Evolutionary conservation across 2,888 invertebrate species (phyloP).

Genomic region (Acholoe squamosa): DNA sequence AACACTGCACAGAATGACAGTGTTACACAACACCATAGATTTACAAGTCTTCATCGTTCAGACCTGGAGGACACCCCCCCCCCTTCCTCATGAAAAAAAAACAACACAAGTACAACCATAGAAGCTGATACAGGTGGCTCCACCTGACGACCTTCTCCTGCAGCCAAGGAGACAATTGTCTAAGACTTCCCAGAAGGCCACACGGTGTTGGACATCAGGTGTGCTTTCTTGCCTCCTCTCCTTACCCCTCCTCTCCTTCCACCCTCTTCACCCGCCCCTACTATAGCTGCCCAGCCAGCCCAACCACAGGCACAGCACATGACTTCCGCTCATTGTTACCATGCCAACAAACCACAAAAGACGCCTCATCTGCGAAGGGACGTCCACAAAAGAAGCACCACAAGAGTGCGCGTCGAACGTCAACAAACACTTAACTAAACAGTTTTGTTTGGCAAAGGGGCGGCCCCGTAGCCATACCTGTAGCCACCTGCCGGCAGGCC

Average conservation of each 20-base stretch:
- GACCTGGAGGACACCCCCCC: no score
- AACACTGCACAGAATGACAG: no score
- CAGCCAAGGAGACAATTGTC: background rate
- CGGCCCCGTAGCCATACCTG: background rate
- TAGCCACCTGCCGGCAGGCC: slow-evolving; percentile 2
- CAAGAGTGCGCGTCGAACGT: background rate
- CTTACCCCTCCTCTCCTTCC: background rate
- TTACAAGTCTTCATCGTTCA: no score
- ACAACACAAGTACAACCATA: no score
- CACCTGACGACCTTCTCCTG: slow-evolving; percentile 1
- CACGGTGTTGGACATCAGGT: background rate
- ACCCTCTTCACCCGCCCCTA: background rate
- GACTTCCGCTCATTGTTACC: background rate
- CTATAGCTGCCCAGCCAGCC: background rate
- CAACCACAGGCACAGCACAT: background rate
- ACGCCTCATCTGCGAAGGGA: background rate
- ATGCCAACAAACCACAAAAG: background rate
- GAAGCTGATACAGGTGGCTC: background rate
- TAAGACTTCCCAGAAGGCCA: background rate
- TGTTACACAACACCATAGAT: no score
- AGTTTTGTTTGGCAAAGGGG: slow-evolving; percentile 28
- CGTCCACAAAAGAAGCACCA: background rate
- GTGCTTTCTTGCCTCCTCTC: background rate
- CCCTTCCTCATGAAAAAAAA: no score
- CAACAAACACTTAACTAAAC: slow-evolving; percentile 17